These are phyloP conservation scores for Heliconius hewitsoni DNA, from an alignment of 1,140 invertebrate genomes.

Conservation along the genomic window DNA sequence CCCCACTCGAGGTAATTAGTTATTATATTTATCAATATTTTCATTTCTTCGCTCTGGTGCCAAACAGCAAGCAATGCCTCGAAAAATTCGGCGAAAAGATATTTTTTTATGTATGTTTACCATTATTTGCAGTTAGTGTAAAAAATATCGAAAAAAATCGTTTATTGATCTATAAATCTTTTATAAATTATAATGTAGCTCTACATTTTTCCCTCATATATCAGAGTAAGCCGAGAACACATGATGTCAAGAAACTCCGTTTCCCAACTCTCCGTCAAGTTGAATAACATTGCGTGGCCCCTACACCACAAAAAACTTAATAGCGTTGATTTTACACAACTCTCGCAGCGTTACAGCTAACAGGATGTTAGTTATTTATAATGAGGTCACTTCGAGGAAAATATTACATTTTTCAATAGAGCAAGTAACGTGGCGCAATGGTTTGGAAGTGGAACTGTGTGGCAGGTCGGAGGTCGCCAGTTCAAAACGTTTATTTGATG, in stretches of 20 bases:
- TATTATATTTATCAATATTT: no score
- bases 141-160: no score
- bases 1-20: no score
- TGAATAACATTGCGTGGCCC: no score
- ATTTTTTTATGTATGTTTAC: no score
- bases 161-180: no score
- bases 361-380: constrained; percentile 11
- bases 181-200: neutral
- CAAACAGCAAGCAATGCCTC: no score
- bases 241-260: neutral
- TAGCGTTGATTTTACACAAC: neutral
- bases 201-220: neutral
- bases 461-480: neutral
- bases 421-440: neutral
- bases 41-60: no score
- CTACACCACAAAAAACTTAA: neutral
- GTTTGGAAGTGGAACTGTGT: neutral
- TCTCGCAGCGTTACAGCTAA: neutral
- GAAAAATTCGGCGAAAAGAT: no score
- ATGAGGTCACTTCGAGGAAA: constrained; percentile 1
- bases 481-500: neutral
- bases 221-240: neutral
- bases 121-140: no score
- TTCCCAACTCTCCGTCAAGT: neutral
- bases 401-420: constrained; percentile 5